Conservation (phyloP, 2,797 vertebrate species). For the Lerista edwardsae region DNA sequence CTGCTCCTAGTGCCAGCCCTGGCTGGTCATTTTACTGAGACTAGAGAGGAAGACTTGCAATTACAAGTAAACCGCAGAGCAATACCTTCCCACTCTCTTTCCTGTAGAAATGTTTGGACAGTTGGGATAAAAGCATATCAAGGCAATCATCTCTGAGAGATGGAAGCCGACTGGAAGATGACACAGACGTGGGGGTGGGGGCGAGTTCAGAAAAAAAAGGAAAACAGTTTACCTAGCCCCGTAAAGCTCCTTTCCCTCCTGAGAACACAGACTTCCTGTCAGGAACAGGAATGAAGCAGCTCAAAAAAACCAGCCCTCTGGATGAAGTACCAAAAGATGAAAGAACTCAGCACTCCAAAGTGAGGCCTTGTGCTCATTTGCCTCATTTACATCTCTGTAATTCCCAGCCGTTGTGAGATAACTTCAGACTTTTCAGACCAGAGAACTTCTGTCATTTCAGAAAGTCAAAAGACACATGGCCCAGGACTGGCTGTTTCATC, state of each 20-base stretch:
- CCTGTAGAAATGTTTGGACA: background rate
- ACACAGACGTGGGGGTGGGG: background rate
- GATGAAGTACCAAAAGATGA: background rate
- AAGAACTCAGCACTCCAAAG: background rate
- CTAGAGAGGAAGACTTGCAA: too few relatives aligned
- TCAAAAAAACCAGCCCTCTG: background rate
- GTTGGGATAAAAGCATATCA: background rate
- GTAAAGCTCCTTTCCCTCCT: background rate
- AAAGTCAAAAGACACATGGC: slow-evolving; percentile 3
- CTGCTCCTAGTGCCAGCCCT: too few relatives aligned
- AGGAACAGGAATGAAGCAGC: background rate
- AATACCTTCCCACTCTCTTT: background rate
- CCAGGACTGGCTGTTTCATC: slow-evolving; percentile 11
- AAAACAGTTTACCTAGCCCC: background rate
- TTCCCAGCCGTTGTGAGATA: background rate
- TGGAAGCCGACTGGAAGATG: background rate
- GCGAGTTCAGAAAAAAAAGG: background rate
- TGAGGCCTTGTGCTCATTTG: background rate
- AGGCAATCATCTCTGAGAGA: background rate
- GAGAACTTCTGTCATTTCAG: slow-evolving; percentile 2
- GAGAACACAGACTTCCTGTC: background rate
- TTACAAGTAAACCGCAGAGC: background rate
- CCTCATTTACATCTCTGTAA: slow-evolving; percentile 21
- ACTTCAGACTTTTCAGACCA: background rate
- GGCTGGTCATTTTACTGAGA: background rate